A percentile compares a stretch with the other conserved stretches of the same genome.
These are phyloP conservation scores for Bradynema listronoti DNA, from an alignment of 1,140 invertebrate genomes.

Conservation along the genomic window DNA sequence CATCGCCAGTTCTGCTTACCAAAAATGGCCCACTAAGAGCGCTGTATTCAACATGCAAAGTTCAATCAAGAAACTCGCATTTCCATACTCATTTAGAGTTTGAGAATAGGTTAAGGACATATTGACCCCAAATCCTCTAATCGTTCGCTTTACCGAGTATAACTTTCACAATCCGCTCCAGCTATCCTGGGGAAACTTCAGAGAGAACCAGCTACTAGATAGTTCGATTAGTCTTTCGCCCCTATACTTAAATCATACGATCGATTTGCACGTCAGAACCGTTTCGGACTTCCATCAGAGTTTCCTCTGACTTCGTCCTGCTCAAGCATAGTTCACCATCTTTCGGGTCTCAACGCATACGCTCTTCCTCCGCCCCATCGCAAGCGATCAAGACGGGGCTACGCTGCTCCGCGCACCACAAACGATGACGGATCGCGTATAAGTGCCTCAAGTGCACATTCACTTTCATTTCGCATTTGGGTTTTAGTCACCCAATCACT, in stretches of 20 bases:
- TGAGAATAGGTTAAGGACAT: constrained; percentile 76
- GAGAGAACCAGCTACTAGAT: constrained; percentile 82
- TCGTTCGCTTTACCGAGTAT: constrained; percentile 73
- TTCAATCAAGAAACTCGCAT: too few relatives aligned
- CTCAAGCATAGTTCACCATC: constrained; percentile 81
- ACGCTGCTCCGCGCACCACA: constrained; percentile 38
- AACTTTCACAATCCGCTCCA: constrained; percentile 59
- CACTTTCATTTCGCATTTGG: constrained; percentile 68
- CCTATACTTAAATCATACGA: constrained; percentile 80
- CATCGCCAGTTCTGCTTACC: constrained; percentile 84
- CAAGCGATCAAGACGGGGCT: constrained; percentile 42
- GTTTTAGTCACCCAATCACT: constrained; percentile 68
- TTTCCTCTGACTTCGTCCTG: constrained; percentile 79
- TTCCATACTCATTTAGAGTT: constrained; percentile 80
- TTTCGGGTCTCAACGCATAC: constrained; percentile 74
- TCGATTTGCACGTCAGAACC: constrained; percentile 85
- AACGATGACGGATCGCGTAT: constrained; percentile 38
- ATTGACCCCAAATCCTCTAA: constrained; percentile 75
- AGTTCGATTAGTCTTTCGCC: constrained; percentile 87
- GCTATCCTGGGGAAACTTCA: constrained; percentile 81
- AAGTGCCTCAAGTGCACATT: constrained; percentile 53
- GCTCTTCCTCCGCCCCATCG: constrained; percentile 67
- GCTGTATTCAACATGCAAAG: too few relatives aligned
- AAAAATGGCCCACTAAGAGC: too few relatives aligned
- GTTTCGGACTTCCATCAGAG: constrained; percentile 77